A percentile compares a stretch with the other conserved stretches of the same genome.
Conservation (phyloP, 2,797 vertebrate species). For the Melanotaenia nigrans region DNA sequence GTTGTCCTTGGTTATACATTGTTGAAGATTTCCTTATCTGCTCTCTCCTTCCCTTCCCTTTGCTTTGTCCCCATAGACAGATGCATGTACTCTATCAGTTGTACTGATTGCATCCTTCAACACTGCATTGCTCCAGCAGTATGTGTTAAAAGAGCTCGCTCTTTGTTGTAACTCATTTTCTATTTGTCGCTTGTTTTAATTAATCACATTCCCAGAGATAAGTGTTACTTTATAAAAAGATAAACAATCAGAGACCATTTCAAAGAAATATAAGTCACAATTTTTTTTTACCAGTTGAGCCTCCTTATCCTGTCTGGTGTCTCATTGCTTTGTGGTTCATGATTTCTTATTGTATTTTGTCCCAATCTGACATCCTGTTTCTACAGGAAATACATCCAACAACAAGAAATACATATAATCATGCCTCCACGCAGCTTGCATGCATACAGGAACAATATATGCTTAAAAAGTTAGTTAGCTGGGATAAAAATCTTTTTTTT, state of each 20-base stretch:
- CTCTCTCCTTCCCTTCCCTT: constrained; percentile 56
- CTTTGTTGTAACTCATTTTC: neutral
- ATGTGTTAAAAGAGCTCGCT: neutral
- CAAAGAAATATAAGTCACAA: neutral
- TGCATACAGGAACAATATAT: neutral
- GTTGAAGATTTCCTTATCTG: constrained; percentile 67
- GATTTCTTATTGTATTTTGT: neutral
- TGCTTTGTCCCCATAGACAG: constrained; percentile 44
- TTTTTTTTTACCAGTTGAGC: neutral
- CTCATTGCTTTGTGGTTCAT: neutral
- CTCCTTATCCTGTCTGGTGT: neutral
- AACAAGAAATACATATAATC: neutral
- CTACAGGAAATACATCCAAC: constrained; percentile 5
- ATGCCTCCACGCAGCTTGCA: neutral
- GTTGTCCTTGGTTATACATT: constrained; percentile 51
- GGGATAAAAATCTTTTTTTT: constrained; percentile 5
- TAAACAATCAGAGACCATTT: neutral
- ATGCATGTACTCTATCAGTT: constrained; percentile 44
- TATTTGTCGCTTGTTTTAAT: neutral
- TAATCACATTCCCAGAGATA: neutral
- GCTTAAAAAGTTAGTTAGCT: neutral
- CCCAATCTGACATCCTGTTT: neutral
- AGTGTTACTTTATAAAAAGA: neutral
- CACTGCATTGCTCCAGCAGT: neutral
- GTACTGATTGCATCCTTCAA: constrained; percentile 14